Evolutionary conservation across 2,888 invertebrate species (phyloP).

Genomic region (Euspilapteryx auroguttella): DNA sequence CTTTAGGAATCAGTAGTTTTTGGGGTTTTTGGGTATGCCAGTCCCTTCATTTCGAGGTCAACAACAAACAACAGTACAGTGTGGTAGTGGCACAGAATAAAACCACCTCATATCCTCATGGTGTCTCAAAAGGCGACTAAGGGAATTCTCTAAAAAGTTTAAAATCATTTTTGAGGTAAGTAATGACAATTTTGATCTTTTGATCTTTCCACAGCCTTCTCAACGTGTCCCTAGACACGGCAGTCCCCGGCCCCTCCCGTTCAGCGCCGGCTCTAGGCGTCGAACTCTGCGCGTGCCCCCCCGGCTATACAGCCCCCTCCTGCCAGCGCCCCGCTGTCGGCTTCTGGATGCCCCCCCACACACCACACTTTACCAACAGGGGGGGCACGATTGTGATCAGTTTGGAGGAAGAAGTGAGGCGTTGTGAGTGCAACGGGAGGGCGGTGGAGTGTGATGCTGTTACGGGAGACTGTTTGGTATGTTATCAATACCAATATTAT

Average conservation of each 20-base stretch:
- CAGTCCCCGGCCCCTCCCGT: constrained; percentile 67
- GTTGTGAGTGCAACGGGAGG: constrained; percentile 81
- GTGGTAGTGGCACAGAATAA: too few species aligned
- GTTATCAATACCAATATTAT: too few species aligned
- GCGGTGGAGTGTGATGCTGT: constrained; percentile 78
- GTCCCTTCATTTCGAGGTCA: too few species aligned
- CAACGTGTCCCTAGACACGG: constrained; percentile 83
- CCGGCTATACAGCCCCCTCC: constrained; percentile 79
- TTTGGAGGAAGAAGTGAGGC: constrained; percentile 75
- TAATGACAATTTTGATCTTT: too few species aligned
- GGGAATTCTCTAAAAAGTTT: too few species aligned
- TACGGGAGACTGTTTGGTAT: constrained; percentile 83
- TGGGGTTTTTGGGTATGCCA: too few species aligned
- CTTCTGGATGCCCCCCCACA: constrained; percentile 69
- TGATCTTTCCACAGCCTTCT: too few species aligned
- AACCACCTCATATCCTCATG: too few species aligned
- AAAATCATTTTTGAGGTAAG: too few species aligned
- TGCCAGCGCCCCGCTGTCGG: constrained; percentile 89
- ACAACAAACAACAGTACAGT: too few species aligned
- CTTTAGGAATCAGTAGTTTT: too few species aligned
- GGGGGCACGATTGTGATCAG: constrained; percentile 77
- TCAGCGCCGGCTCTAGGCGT: constrained; percentile 78
- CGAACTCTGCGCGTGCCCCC: constrained; percentile 84
- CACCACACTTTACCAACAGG: constrained; percentile 31
- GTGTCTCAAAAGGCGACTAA: too few species aligned